A percentile compares a stretch with the other conserved stretches of the same genome.
Conservation (phyloP, 2,797 vertebrate species). For the Hydrophis major region DNA sequence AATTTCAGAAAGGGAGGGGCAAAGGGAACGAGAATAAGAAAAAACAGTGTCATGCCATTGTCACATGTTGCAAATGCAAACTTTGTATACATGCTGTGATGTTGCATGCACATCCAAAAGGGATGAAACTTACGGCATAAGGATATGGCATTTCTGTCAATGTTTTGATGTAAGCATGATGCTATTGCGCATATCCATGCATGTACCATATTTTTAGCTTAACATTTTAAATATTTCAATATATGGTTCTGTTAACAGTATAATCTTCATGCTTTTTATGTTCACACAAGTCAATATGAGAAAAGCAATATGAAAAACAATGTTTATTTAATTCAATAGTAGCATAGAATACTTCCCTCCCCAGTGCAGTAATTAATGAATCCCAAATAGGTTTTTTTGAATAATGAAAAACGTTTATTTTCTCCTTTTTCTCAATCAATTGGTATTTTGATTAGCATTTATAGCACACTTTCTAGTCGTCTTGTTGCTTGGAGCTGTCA, state of each 20-base stretch:
- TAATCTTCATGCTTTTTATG: neutral
- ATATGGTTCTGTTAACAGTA: neutral
- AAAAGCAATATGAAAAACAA: neutral
- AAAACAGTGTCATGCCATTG: neutral
- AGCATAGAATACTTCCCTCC: neutral
- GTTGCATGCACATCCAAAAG: neutral
- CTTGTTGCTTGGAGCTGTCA: neutral
- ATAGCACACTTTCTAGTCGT: neutral
- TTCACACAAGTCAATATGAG: neutral
- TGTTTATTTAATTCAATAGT: neutral
- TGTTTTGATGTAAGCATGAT: neutral
- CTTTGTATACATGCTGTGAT: neutral
- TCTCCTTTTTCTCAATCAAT: neutral
- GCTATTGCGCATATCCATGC: neutral
- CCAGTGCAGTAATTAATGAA: neutral
- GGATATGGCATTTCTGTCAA: neutral
- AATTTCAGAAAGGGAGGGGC: neutral
- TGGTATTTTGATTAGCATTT: neutral
- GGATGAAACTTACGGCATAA: neutral
- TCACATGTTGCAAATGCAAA: neutral
- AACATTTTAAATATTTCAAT: neutral
- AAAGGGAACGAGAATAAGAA: neutral
- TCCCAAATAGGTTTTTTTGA: neutral
- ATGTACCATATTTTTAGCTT: neutral
- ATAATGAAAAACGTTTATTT: neutral